Base-by-base conservation (phyloP, 1,140 invertebrate species). In the Eupristina koningsbergeri region DNA sequence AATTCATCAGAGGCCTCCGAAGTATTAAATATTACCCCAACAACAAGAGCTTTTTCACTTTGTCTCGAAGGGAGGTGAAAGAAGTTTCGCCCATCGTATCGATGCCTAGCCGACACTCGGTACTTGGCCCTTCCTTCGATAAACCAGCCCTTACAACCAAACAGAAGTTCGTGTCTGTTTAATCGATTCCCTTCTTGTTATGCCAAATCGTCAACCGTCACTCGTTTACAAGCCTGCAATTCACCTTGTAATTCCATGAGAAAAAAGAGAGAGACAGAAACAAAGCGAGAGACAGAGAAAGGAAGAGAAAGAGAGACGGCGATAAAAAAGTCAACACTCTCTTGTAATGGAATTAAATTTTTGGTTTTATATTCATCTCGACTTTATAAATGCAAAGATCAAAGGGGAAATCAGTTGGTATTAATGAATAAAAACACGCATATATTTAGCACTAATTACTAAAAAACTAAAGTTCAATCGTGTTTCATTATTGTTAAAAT, bases 141-240 rank as follows among this genome's bases (percentile, higher is more conserved):
- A n/a, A 58, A 34, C 36, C 29, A 34, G 50, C 19, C 19, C 26
- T 17, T 11, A 29, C 2, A 50, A 17, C 41, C 17, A 2, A 34
- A 22, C n/a, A 47, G 8, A 22, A 58, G 26, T 61, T 22, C 15
- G 9, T 22, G 53, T 58, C 53, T 58, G 15, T 39, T 53, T 6
- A 1, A 0, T 74, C 45, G n/a, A 26, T 76, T 64, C 61, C 3
- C n/a, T 64, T n/a, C 61, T 61, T 88, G 90, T 92, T 92, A 92
- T 92, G 91, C 89, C 92, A 92, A 92, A 91, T 91, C 89, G 89
- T 91, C 90, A 92, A 91, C 91, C 89, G 90, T 89, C 88, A 85
- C 85, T 87, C 34, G 17, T 7, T 31, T 61, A 22, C n/a, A 15
- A 1, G 39, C 13, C 58, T 61, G 50, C 61, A 53, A 11, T 31